Conservation (phyloP, 2,113 vertebrate genomes). For the Nerophis ophidion region DNA sequence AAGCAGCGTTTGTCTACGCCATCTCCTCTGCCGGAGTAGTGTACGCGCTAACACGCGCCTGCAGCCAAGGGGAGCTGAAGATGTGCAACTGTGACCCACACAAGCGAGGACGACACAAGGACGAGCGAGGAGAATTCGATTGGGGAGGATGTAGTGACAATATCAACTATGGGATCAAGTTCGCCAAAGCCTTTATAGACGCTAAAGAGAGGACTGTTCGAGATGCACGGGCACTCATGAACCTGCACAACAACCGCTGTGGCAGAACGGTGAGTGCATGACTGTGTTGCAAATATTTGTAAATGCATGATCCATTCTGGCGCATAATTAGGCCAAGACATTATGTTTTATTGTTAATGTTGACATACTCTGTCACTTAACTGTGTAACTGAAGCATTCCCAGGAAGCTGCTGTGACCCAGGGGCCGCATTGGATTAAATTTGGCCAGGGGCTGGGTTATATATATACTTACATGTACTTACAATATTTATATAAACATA, state of each 20-base stretch:
- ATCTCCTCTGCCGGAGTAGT: conserved; percentile 96
- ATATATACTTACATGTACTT: too few species aligned
- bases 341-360: too few species aligned
- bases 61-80: conserved; percentile 94
- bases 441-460: too few species aligned
- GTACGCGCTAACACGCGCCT: conserved; percentile 90
- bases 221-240: conserved; percentile 95
- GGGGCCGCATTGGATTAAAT: too few species aligned
- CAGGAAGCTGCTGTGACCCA: too few species aligned
- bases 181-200: conserved; percentile 92
- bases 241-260: conserved; percentile 96
- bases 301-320: background rate
- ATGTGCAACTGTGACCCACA: conserved; percentile 89
- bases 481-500: too few species aligned
- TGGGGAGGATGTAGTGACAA: conserved; percentile 98
- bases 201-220: conserved; percentile 93
- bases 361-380: too few species aligned
- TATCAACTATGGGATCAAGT: conserved; percentile 92
- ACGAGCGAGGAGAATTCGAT: conserved; percentile 88
- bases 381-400: too few species aligned
- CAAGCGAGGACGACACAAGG: conserved; percentile 80
- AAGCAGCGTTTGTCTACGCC: conserved; percentile 94
- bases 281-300: background rate
- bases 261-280: conserved; percentile 86
- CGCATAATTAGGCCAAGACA: background rate